A percentile compares a stretch with the other conserved stretches of the same genome.
Conservation (phyloP, 2,113 vertebrate genomes). For the Notothenia coriiceps region DNA sequence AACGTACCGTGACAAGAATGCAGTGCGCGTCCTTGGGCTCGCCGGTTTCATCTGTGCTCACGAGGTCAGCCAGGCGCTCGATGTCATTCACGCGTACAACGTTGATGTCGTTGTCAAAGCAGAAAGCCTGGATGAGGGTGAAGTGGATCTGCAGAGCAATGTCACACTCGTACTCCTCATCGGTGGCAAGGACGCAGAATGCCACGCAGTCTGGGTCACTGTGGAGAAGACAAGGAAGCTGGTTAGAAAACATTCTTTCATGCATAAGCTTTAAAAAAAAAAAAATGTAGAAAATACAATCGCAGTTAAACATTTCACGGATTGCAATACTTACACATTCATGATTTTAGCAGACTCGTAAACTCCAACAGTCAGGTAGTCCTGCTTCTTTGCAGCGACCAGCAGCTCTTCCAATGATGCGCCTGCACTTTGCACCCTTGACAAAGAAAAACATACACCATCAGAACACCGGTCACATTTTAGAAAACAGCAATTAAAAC, state of each 20-base stretch:
- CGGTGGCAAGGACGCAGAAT: constrained; percentile 93
- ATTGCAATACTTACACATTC: constrained; percentile 92
- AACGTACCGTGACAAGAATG: constrained; percentile 95
- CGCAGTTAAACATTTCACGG: not conserved
- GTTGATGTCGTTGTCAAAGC: constrained; percentile 98
- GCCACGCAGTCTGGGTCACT: constrained; percentile 97
- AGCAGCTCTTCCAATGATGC: constrained; percentile 92
- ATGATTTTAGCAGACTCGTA: constrained; percentile 98
- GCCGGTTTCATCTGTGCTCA: constrained; percentile 88
- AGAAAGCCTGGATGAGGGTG: constrained; percentile 98
- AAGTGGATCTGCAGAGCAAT: constrained; percentile 98
- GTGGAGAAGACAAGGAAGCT: not conserved
- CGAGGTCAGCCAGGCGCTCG: constrained; percentile 88
- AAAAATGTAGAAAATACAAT: accelerated
- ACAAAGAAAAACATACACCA: constrained; percentile 38
- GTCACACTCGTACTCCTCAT: constrained; percentile 95
- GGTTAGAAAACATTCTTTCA: constrained; percentile 33
- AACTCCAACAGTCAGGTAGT: constrained; percentile 95
- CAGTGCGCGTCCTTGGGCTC: constrained; percentile 94
- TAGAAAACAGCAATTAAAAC: not conserved
- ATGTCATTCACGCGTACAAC: constrained; percentile 94
- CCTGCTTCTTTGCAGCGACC: constrained; percentile 91
- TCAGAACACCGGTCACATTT: constrained; percentile 18
- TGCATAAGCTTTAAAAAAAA: not conserved
- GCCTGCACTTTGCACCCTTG: constrained; percentile 92